A percentile compares a stretch with the other conserved stretches of the same genome.
These are phyloP conservation scores for Epizoanthus fatuus DNA, from an alignment of 92 coral and sea anemone genomes.

Conservation along the genomic window DNA sequence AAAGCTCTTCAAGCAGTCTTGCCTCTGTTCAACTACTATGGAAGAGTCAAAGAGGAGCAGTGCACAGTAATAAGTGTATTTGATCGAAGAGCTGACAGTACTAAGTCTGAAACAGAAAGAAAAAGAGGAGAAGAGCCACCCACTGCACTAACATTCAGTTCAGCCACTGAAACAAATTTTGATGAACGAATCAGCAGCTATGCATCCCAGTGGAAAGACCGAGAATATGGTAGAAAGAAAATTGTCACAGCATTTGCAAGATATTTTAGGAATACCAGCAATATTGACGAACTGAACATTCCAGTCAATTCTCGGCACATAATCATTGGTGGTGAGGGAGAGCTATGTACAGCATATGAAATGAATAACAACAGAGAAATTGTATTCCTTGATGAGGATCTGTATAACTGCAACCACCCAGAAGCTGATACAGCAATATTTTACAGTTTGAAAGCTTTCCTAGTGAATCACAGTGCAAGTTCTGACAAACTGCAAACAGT, in stretches of 20 bases:
- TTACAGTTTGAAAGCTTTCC: slow-evolving; percentile 6
- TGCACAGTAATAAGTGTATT: neutral
- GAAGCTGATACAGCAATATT: slow-evolving; percentile 41
- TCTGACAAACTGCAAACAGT: neutral
- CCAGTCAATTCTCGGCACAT: slow-evolving; percentile 27
- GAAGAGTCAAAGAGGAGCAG: neutral
- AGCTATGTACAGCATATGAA: slow-evolving; percentile 15
- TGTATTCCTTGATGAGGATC: slow-evolving; percentile 3
- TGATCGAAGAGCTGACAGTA: slow-evolving; percentile 13
- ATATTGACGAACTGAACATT: neutral
- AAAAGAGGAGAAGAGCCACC: slow-evolving; percentile 19
- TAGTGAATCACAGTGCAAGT: neutral
- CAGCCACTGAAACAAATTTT: slow-evolving; percentile 20
- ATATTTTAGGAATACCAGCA: neutral
- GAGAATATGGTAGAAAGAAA: slow-evolving; percentile 36
- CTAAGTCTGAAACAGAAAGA: neutral
- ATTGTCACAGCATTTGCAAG: slow-evolving; percentile 10
- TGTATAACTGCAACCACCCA: slow-evolving; percentile 29
- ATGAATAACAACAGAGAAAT: neutral
- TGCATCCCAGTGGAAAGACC: slow-evolving; percentile 38
- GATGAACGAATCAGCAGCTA: slow-evolving; percentile 11
- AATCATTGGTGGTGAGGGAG: slow-evolving; percentile 22
- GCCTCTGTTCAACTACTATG: too few relatives aligned
- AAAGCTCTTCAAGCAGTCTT: slow-evolving; percentile 13
- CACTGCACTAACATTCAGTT: slow-evolving; percentile 19